Evolutionary conservation across 1,140 invertebrate genomes (phyloP), one percentile per base, ranked within the genome.

Genomic region (Hycleus cichorii): DNA sequence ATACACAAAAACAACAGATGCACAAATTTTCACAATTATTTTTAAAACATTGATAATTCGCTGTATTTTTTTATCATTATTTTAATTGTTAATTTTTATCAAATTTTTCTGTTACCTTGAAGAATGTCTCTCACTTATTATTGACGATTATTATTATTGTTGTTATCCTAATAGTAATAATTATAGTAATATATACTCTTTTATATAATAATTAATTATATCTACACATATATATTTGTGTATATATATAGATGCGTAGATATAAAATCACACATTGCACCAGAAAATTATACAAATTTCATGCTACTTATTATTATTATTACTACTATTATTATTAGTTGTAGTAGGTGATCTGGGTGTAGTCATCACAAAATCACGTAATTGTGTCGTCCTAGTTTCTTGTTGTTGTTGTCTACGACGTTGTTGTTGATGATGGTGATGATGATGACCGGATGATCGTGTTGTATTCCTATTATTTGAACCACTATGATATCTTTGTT

Each of bases 351-450:
- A 69, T 18, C 68, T 60, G 18, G 68, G 61, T 4, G 64, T 32
- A 5, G 32, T 55, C 18, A 18, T 18, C 9, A 68, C 66, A 45
- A 70, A 72, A 47, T 72, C 70, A 53, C 70, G 69, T 59, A 72
- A 61, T 32, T 67, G 65, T 8, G 60, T 56, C 26, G 60, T 57
- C 43, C 66, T 54, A 48, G 50, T 47, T 38, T 71, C 69, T 24
- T 62, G 18, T 18, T 18, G 18, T 18, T 18, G 18, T 18, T 18
- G 65, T 59, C 67, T 65, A 47, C 68, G 59, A n/a, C 67, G 67
- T 40, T 61, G 12, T 12, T 12, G 18, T 18, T 18, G 18, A 18
- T 18, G 61, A 3, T 58, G 57, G 9, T 67, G 55, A 1, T 39
- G 39, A 3, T 70, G 67, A 50, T 65, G 65, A 26, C 43, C 49